phyloP scores from a whole-genome alignment of 2,888 invertebrate genomes.

The Silvanus unidentatus region DNA sequence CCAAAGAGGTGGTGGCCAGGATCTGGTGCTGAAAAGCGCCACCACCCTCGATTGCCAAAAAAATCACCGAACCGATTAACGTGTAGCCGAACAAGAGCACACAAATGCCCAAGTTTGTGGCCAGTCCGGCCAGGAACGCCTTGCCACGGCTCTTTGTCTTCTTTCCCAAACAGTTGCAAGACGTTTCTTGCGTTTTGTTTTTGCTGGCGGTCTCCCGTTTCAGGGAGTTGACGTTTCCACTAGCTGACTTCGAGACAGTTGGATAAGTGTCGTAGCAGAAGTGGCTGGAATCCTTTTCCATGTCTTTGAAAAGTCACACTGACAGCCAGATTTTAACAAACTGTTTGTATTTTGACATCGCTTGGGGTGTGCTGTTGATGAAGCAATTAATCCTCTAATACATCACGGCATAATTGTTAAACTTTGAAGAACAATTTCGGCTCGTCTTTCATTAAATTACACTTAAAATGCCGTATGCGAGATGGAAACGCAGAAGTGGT shows the following conservation, averaged over 20 bases:
- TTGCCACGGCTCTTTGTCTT: slow-evolving; percentile 36
- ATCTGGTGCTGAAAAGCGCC: slow-evolving; percentile 54
- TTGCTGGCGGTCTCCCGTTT: slow-evolving; percentile 46
- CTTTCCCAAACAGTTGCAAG: slow-evolving; percentile 39
- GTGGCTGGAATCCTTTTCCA: slow-evolving; percentile 40
- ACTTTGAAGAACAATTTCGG: too few relatives aligned
- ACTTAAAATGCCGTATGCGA: too few relatives aligned
- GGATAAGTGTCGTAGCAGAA: slow-evolving; percentile 48
- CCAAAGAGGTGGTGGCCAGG: slow-evolving; percentile 51
- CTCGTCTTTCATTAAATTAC: too few relatives aligned
- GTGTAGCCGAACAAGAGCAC: slow-evolving; percentile 76
- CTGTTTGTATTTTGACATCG: too few relatives aligned
- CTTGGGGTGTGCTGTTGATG: too few relatives aligned
- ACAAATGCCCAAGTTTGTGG: slow-evolving; percentile 74
- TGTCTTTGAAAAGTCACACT: slow-evolving; percentile 11
- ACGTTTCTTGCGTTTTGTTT: slow-evolving; percentile 35
- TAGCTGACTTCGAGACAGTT: slow-evolving; percentile 36
- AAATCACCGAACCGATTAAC: slow-evolving; percentile 68
- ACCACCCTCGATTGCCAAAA: slow-evolving; percentile 76
- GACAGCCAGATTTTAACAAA: too few relatives aligned
- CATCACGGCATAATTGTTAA: too few relatives aligned
- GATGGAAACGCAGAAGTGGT: too few relatives aligned
- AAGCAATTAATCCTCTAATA: too few relatives aligned
- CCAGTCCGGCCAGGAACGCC: slow-evolving; percentile 65
- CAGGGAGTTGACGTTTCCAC: slow-evolving; percentile 34